Evolutionary conservation across 92 coral and sea anemone species (phyloP).

Genomic region (Umimayanthus kanabou): DNA sequence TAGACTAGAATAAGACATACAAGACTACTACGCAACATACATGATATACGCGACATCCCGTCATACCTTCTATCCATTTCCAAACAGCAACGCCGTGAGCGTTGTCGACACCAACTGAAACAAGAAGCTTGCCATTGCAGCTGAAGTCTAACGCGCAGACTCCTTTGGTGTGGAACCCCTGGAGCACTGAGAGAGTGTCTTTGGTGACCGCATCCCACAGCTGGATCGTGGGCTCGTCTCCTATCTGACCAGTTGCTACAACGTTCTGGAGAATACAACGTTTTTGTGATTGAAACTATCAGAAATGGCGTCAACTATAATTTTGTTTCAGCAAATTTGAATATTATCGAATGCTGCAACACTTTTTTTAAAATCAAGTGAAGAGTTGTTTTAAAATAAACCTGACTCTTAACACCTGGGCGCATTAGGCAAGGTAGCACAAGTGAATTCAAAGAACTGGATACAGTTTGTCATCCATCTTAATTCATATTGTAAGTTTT

Average conservation of each 20-base stretch:
- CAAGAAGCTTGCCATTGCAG: conserved; percentile 87
- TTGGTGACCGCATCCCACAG: conserved; percentile 95
- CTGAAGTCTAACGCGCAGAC: conserved; percentile 94
- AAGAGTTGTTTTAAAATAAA: no score
- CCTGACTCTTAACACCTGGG: no score
- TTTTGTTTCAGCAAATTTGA: not conserved
- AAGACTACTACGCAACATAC: not conserved
- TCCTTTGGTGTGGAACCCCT: conserved; percentile 87
- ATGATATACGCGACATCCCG: not conserved
- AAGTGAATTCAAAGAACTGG: no score
- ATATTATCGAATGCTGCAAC: not conserved
- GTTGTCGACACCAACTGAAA: conserved; percentile 92
- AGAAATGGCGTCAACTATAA: not conserved
- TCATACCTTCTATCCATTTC: conserved; percentile 94
- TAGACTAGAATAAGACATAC: no score
- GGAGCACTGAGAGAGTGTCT: conserved; percentile 91
- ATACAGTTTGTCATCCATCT: no score
- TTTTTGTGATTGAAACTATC: no score
- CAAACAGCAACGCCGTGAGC: conserved; percentile 90
- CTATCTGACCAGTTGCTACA: conserved; percentile 97
- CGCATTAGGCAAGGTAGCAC: no score
- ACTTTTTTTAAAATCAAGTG: no score
- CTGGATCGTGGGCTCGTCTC: conserved; percentile 92
- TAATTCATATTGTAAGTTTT: no score
- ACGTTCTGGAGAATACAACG: conserved; percentile 64